Base-by-base conservation (phyloP, 2,888 invertebrate species). In the Rotaria socialis region DNA sequence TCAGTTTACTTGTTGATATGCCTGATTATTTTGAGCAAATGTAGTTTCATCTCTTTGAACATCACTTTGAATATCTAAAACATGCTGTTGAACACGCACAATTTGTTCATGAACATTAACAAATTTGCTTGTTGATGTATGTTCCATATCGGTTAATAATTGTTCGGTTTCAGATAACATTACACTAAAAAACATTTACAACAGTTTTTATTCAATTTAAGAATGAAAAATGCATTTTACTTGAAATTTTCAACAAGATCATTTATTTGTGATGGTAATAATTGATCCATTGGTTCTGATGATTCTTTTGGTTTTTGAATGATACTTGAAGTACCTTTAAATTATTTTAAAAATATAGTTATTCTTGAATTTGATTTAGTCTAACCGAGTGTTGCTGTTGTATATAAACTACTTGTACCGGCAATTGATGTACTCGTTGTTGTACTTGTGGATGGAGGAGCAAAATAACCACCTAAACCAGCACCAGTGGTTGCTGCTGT, bases 251-350 rank as follows among this genome's bases (percentile, higher is more conserved):
- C 43, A 47, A 80, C 80, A 10, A 80, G 80, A 24, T 43, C 35
- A 47, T 80, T 35, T 24, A 80, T 11, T 47, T 47, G 41, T 47
- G 43, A 0, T n/a, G 80, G 80, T 80, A 80, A 80, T 80, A 47
- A n/a, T 80, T 80, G 80, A 80, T 80, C 80, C 47, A 80, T 43
- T 47, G 80, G 80, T 47, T 80, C 80, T n/a, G 80, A 47, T 47
- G 80, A 80, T 80, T 80, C 80, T 80, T 80, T 80, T 4, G 80
- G 80, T 47, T 80, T 80, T n/a, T 43, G 80, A 80, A n/a, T n/a
- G 22, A 47, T 24, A 80, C 43, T n/a, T 22, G 80, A n/a, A 8
- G 47, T 24, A 80, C 47, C 47, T 47, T 47, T 22, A 75, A 11
- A 10, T 11, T 50, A 14, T 50, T 14, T 11, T 22, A 43, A 22